Conservation (phyloP, 2,888 invertebrate genomes). For the Erpobdella octoculata region DNA sequence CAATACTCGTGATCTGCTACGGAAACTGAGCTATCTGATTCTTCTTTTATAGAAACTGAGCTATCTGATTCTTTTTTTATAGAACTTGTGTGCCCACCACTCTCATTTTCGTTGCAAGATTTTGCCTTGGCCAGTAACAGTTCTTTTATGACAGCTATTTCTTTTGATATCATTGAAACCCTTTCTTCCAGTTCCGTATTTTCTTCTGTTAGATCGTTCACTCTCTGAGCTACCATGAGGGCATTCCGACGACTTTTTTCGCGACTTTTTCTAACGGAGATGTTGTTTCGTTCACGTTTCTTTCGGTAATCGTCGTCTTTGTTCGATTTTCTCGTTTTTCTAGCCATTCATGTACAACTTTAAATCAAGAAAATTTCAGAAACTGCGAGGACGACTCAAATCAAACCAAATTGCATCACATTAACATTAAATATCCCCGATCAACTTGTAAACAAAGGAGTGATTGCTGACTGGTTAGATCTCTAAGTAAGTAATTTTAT, state of each 20-base stretch:
- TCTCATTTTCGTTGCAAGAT: no score
- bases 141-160: not conserved
- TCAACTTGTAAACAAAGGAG: no score
- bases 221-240: slow-evolving; percentile 13
- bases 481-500: no score
- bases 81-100: no score
- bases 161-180: not conserved
- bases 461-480: no score
- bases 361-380: no score
- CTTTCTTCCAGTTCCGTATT: slow-evolving; percentile 5
- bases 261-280: slow-evolving; percentile 86
- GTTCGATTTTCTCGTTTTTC: slow-evolving; percentile 8
- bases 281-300: slow-evolving; percentile 85
- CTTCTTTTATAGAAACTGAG: no score
- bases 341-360: slow-evolving; percentile 5
- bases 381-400: no score
- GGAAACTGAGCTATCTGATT: no score
- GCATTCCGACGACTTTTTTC: slow-evolving; percentile 66
- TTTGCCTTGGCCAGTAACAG: slow-evolving; percentile 5
- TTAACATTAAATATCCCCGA: no score
- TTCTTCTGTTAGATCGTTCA: slow-evolving; percentile 6
- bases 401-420: slow-evolving; percentile 1
- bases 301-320: slow-evolving; percentile 74
- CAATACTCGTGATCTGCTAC: no score
- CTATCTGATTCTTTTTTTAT: no score